Percentiles rank a stretch among this genome's conserved stretches.
Evolutionary conservation across 2,113 vertebrate genomes (phyloP).

Genomic region (Boleophthalmus pectinirostris): DNA sequence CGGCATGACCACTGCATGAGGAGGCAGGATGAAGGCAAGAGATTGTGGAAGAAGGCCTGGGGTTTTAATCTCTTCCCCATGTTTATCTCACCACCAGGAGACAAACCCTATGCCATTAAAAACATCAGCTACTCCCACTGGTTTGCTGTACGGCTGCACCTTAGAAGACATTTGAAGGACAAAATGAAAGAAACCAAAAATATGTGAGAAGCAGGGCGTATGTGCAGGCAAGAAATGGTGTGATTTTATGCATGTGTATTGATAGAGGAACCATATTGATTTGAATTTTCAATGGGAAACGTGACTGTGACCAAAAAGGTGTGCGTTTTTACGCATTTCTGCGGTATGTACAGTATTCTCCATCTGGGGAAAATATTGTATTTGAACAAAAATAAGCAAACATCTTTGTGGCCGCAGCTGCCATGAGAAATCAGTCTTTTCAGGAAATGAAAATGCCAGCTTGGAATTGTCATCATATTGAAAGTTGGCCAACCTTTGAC

Average conservation of each 20-base stretch:
- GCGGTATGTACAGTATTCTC: conserved; percentile 14
- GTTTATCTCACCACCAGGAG: conserved; percentile 74
- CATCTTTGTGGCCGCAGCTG: conserved; percentile 52
- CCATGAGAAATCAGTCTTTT: conserved; percentile 58
- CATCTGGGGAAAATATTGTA: conserved; percentile 40
- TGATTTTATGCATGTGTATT: conserved; percentile 31
- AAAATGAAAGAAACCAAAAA: conserved; percentile 50
- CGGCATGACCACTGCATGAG: conserved; percentile 52
- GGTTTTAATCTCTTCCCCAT: conserved; percentile 73
- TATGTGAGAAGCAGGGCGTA: conserved; percentile 33
- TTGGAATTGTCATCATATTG: conserved; percentile 75
- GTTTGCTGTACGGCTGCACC: conserved; percentile 52
- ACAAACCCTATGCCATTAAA: conserved; percentile 75
- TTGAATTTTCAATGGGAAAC: conserved; percentile 18
- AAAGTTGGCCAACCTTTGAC: conserved; percentile 73
- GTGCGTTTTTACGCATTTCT: conserved; percentile 26
- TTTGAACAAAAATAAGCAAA: conserved; percentile 64
- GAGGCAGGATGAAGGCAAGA: conserved; percentile 66
- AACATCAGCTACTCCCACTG: conserved; percentile 71
- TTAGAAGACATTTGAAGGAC: conserved; percentile 74
- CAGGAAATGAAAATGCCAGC: conserved; percentile 78
- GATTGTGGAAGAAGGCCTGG: conserved; percentile 72
- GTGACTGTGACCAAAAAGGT: conserved; percentile 4
- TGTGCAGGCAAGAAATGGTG: conserved; percentile 27
- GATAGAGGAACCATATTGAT: conserved; percentile 30